Evolutionary conservation across 1,140 invertebrate species (phyloP).

Genomic region (Scaptodrosophila lebanonensis): DNA sequence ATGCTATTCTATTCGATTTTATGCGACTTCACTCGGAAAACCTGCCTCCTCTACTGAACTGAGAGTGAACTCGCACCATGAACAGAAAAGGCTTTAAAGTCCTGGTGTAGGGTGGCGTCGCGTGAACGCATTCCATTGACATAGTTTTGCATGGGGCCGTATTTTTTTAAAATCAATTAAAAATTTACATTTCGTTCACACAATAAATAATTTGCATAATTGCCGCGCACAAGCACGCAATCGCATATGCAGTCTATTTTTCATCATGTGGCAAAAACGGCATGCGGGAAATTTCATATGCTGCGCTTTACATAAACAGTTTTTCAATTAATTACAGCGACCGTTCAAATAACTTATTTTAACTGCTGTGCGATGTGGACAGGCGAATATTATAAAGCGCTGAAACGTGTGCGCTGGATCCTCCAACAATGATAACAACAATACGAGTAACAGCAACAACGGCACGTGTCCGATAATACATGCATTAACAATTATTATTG

Average conservation of each 20-base stretch:
- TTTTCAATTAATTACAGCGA: constrained; percentile 55
- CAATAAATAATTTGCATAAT: constrained; percentile 71
- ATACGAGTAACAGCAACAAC: no score
- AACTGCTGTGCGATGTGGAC: neutral
- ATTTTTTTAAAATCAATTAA: constrained; percentile 52
- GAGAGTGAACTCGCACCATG: no score
- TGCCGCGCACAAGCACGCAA: constrained; percentile 25
- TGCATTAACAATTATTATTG: constrained; percentile 43
- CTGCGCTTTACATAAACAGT: constrained; percentile 43
- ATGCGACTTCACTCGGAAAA: constrained; percentile 7
- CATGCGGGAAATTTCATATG: constrained; percentile 34
- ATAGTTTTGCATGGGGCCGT: constrained; percentile 31
- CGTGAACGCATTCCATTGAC: constrained; percentile 19
- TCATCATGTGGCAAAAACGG: no score
- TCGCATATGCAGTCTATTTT: constrained; percentile 10
- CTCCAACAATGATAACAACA: no score
- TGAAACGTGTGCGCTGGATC: no score
- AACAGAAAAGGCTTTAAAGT: no score
- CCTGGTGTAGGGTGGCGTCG: no score
- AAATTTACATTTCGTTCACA: constrained; percentile 72
- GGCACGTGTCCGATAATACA: neutral
- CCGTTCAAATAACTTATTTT: constrained; percentile 37
- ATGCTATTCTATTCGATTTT: constrained; percentile 45
- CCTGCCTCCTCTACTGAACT: no score
- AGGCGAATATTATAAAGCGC: no score